Evolutionary conservation across 2,888 invertebrate genomes (phyloP).

Genomic region (Sinotaia quadrata): DNA sequence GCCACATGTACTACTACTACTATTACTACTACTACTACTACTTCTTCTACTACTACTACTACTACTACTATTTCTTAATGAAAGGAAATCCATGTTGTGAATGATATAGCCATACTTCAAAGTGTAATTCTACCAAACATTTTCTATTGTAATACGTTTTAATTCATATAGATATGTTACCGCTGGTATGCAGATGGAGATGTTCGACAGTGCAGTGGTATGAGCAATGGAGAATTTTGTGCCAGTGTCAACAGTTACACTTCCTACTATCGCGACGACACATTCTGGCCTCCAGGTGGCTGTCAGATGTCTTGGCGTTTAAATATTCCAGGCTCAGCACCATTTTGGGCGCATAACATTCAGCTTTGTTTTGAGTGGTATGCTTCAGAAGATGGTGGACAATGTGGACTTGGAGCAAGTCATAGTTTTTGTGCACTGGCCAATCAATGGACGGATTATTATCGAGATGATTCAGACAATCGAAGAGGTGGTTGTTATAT

Average conservation of each 20-base stretch:
- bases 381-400: conserved; percentile 37
- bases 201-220: too few species aligned
- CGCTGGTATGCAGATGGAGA: too few species aligned
- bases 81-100: too few species aligned
- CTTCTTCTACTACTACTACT: too few species aligned
- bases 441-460: conserved; percentile 38
- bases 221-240: conserved; percentile 21
- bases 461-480: conserved; percentile 39
- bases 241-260: conserved; percentile 31
- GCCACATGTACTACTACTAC: too few species aligned
- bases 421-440: conserved; percentile 34
- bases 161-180: too few species aligned
- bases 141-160: too few species aligned
- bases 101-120: too few species aligned
- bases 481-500: conserved; percentile 34
- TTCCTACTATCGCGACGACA: conserved; percentile 35
- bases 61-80: too few species aligned
- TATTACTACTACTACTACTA: too few species aligned
- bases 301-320: conserved; percentile 37
- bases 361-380: conserved; percentile 39
- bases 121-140: too few species aligned
- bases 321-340: conserved; percentile 21
- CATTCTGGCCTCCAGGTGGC: conserved; percentile 33
- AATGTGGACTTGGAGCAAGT: conserved; percentile 26
- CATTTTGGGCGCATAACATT: conserved; percentile 32